Base-by-base conservation (phyloP, 1,140 invertebrate genomes). In the Drosophila novamexicana region DNA sequence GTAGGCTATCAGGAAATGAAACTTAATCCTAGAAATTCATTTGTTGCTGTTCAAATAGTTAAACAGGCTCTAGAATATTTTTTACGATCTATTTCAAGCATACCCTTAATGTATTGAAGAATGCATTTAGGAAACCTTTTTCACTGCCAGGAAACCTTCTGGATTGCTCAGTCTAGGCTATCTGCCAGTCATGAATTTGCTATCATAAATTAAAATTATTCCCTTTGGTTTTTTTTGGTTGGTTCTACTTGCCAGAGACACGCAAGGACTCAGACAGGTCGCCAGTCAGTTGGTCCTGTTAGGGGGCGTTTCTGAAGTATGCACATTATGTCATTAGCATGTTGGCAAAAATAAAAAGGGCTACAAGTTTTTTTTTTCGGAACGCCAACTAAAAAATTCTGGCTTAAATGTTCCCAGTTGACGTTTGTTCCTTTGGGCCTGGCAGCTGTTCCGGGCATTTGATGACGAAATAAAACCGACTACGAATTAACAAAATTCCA, bases 271-370 rank as follows among this genome's bases (percentile, higher is more conserved):
- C 66, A 61, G 59, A 58, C 62, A 68, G 62, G 45, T 70, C 71
- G 57, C 63, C 70, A 63, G 79, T 66, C 59, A 61, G 65, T 81
- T 49, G 37, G 61, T 45, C 44, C 69, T 53, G 47, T 59, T 14
- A 34, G 44, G 52, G 49, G 73, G 76, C 79, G 69, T 73, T 81
- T 79, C 58, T 89, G 81, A 89, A 89, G 85, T 89, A 90, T 84
- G 81, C 82, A 86, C 85, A 89, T 89, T 90, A 89, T 89, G 84
- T 89, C 84, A 89, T 89, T 89, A 89, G 84, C 84, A 89, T 89
- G 85, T 78, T 89, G 85, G 80, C 77, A 29, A 89, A 88, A 78
- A 77, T 66, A 88, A 83, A 22, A 86, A 70, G 73, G 80, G 63
- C 69, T 45, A 75, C 69, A 79, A 73, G 56, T 83, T 89, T 82